Conservation (phyloP, 2,797 vertebrate species). For the Coregonus sp. region DNA sequence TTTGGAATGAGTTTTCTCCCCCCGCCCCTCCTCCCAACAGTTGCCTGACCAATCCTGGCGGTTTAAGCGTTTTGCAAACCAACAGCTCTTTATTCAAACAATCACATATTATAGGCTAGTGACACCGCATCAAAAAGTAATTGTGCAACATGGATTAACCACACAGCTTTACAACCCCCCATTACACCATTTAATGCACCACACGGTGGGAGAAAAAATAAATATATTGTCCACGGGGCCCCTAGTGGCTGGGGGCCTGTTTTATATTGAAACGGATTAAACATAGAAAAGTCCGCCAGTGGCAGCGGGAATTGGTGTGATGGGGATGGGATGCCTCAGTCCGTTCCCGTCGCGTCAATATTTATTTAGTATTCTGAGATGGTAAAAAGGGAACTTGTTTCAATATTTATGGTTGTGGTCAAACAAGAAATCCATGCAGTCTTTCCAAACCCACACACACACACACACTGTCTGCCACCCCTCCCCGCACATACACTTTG, state of each 20-base stretch:
- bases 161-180: too few relatives aligned
- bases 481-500: not conserved
- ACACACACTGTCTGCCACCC: slow-evolving; percentile 26
- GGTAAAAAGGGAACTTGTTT: slow-evolving; percentile 76
- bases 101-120: not conserved
- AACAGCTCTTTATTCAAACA: not conserved
- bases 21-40: not conserved
- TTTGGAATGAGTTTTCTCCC: not conserved
- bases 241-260: not conserved
- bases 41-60: not conserved
- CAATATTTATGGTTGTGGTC: slow-evolving; percentile 79
- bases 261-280: not conserved
- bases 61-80: not conserved
- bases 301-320: not conserved
- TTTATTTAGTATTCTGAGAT: slow-evolving; percentile 77
- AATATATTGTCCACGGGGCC: not conserved
- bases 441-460: slow-evolving; percentile 54
- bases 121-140: too few relatives aligned
- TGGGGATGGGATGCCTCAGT: slow-evolving; percentile 60
- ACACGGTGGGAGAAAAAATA: too few relatives aligned
- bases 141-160: too few relatives aligned
- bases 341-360: slow-evolving; percentile 67
- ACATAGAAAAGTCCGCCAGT: not conserved
- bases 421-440: slow-evolving; percentile 67
- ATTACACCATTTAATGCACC: not conserved